Percentiles rank a stretch among this genome's conserved stretches.
Conservation (phyloP, 2,888 invertebrate genomes). For the Acronicta alni region DNA sequence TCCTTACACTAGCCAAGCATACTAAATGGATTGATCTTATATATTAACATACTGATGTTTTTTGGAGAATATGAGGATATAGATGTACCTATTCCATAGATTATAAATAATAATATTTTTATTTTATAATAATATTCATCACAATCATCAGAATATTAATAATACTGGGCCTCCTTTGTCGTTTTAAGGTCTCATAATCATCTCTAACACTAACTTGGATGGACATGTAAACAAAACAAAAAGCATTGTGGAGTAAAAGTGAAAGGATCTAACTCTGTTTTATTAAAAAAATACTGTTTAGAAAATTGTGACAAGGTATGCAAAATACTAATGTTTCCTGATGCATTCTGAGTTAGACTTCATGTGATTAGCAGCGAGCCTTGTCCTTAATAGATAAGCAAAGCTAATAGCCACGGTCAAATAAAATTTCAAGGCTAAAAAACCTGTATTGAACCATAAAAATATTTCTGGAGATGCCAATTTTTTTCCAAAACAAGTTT, state of each 20-base stretch:
- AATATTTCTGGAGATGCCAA: slow-evolving; percentile 48
- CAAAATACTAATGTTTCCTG: slow-evolving; percentile 31
- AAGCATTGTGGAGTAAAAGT: slow-evolving; percentile 59
- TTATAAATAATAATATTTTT: too few species aligned
- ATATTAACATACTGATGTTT: too few species aligned
- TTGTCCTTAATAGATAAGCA: slow-evolving; percentile 62
- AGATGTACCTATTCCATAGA: too few species aligned
- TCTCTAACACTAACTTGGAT: background rate
- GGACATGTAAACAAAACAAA: slow-evolving; percentile 29
- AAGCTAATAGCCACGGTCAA: slow-evolving; percentile 49
- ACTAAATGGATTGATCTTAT: too few species aligned
- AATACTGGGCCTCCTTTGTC: too few species aligned
- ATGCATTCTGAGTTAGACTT: slow-evolving; percentile 37
- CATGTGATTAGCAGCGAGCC: slow-evolving; percentile 49
- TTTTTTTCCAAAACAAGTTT: slow-evolving; percentile 23
- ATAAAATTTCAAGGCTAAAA: slow-evolving; percentile 61
- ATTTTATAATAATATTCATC: too few species aligned
- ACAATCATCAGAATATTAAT: too few species aligned
- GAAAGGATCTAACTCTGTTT: slow-evolving; percentile 58
- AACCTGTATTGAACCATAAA: slow-evolving; percentile 55
- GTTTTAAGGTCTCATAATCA: background rate
- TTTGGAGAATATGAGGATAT: too few species aligned
- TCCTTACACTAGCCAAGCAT: too few species aligned
- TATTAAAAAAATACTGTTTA: slow-evolving; percentile 38
- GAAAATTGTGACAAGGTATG: background rate